phyloP scores from a whole-genome alignment of 2,797 vertebrate species.

The Lepilemur ruficaudatus region DNA sequence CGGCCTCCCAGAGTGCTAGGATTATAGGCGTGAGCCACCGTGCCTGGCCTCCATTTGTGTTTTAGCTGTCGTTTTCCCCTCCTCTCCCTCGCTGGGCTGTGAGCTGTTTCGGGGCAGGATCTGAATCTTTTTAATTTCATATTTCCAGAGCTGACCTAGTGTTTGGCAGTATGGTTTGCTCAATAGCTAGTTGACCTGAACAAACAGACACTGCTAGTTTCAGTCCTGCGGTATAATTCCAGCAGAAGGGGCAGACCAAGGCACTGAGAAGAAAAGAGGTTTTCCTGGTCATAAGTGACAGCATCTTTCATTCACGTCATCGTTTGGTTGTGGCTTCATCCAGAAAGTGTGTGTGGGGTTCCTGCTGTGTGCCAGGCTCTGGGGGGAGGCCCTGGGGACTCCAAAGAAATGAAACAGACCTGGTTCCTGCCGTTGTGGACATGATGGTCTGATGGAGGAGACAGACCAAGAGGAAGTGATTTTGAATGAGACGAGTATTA shows the following conservation, averaged over 20 bases:
- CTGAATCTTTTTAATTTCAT: not conserved
- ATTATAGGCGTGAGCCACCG: too few relatives aligned
- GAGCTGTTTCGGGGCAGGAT: not conserved
- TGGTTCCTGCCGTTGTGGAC: not conserved
- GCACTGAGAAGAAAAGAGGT: not conserved
- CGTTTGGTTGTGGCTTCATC: not conserved
- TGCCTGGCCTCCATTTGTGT: too few relatives aligned
- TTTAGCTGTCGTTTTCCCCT: not conserved
- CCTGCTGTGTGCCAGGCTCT: not conserved
- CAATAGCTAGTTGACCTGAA: not conserved
- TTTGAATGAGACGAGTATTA: not conserved
- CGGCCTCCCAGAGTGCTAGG: too few relatives aligned
- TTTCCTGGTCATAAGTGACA: not conserved
- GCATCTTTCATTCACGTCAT: not conserved
- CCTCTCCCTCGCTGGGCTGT: too few relatives aligned
- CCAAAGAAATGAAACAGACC: not conserved
- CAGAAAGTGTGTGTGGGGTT: not conserved
- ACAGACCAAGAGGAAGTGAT: not conserved
- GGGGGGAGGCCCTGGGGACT: fast-evolving
- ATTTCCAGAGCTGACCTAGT: not conserved
- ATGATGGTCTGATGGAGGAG: not conserved
- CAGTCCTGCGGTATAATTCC: not conserved
- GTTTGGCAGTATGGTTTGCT: not conserved
- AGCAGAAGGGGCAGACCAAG: not conserved
- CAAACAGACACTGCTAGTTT: not conserved